Percentiles rank a stretch among this genome's conserved stretches.
Evolutionary conservation across 2,797 vertebrate genomes (phyloP).

Genomic region (Momotus momota): DNA sequence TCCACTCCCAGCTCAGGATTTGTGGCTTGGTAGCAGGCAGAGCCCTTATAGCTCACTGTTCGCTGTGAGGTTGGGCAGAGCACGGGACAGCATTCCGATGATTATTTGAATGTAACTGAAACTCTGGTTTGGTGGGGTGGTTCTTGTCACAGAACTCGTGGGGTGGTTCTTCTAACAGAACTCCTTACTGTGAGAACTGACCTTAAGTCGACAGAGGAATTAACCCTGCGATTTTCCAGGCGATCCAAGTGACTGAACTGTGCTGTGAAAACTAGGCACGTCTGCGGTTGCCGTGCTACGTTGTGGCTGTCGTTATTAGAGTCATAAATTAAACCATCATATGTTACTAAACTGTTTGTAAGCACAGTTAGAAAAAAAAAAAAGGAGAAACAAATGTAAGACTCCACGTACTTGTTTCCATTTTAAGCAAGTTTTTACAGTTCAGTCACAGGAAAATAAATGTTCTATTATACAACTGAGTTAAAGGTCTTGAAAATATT

Average conservation of each 20-base stretch:
- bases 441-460: not conserved
- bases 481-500: not conserved
- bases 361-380: not conserved
- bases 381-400: not conserved
- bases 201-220: not conserved
- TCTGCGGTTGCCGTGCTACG: not conserved
- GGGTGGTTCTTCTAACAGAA: not conserved
- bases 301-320: not conserved
- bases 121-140: not conserved
- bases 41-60: not conserved
- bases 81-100: not conserved
- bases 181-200: not conserved
- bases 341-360: not conserved
- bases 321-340: not conserved
- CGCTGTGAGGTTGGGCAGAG: no score
- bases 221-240: not conserved
- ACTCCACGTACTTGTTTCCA: not conserved
- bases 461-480: not conserved
- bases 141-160: not conserved
- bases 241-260: not conserved
- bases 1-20: not conserved
- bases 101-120: no score
- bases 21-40: not conserved
- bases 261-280: not conserved
- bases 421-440: not conserved